Base-by-base conservation (phyloP, 2,113 vertebrate species). In the Taurulus bubalis region DNA sequence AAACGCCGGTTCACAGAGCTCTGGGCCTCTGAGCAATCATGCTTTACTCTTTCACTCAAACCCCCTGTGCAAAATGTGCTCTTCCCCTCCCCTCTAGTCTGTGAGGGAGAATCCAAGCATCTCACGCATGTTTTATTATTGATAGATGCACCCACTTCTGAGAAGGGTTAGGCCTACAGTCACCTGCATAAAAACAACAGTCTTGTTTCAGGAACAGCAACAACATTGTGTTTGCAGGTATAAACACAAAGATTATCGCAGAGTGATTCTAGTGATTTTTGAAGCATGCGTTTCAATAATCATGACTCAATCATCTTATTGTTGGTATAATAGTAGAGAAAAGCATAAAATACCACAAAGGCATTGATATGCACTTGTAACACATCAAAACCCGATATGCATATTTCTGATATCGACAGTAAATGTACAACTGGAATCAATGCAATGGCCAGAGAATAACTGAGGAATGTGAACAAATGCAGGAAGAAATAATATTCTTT, bases 111-210 rank as follows among this genome's bases (percentile, higher is more conserved):
- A 63, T 42, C 26, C 53, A 77, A 53, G 26, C 22, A 70, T 75
- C 49, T 68, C 56, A 63, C 18, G 64, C 28, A 66, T 55, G 71
- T 72, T 77, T 53, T 51, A 71, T 71, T 59, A 60, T 47, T 47
- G 36, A 72, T 30, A 51, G 24, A 34, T 45, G n/a, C 14, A 67
- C 0, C 2, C 8, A 15, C 24, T 63, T 49, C n/a, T 55, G 16
- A 65, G 32, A 28, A 20, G 32, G n/a, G 4, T 64, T 47, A 47
- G 45, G 15, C 15, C 45, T 63, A 2, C 18, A 45, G 11, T 40
- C 74, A 42, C 62, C 34, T 65, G 47, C 16, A 53, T 11, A 20
- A 49, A 51, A 26, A n/a, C 16, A 51, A 22, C 72, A 40, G 9
- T 42, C 59, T 22, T 38, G 9, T n/a, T 53, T 66, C 12, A 40